Conservation (phyloP, 2,113 vertebrate species). For the Turnix velox region DNA sequence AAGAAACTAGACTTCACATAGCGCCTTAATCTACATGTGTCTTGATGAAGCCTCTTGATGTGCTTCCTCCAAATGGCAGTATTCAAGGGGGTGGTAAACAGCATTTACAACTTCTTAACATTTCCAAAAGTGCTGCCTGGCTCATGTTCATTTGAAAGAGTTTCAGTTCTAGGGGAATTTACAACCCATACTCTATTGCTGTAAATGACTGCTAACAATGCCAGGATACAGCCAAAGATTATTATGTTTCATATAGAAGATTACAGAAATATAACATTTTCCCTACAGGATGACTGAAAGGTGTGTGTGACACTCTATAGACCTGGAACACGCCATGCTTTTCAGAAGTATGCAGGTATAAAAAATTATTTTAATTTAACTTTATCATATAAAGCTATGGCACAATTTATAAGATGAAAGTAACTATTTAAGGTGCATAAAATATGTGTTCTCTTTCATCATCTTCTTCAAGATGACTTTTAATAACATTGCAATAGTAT, state of each 20-base stretch:
- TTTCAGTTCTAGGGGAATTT: slow-evolving; percentile 54
- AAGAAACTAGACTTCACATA: neutral
- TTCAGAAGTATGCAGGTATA: neutral
- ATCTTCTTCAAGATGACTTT: neutral
- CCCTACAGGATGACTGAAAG: neutral
- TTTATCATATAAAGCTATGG: neutral
- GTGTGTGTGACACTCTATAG: neutral
- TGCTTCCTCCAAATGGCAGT: neutral
- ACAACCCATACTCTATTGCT: slow-evolving; percentile 6
- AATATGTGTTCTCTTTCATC: neutral
- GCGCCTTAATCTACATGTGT: no score
- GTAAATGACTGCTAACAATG: neutral
- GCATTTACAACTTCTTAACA: neutral
- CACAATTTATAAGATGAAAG: neutral
- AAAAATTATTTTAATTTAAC: neutral
- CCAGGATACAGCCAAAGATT: neutral
- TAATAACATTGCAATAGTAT: neutral
- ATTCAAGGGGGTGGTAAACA: slow-evolving; percentile 6
- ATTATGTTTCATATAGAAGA: neutral
- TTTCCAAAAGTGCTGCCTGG: slow-evolving; percentile 27
- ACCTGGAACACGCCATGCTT: neutral
- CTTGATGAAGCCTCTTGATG: neutral
- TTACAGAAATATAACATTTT: slow-evolving; percentile 5
- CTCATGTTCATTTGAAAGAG: slow-evolving; percentile 50
- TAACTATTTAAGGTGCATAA: neutral